Evolutionary conservation across 2,888 invertebrate species (phyloP).

Genomic region (Lasioglossum villosulum): DNA sequence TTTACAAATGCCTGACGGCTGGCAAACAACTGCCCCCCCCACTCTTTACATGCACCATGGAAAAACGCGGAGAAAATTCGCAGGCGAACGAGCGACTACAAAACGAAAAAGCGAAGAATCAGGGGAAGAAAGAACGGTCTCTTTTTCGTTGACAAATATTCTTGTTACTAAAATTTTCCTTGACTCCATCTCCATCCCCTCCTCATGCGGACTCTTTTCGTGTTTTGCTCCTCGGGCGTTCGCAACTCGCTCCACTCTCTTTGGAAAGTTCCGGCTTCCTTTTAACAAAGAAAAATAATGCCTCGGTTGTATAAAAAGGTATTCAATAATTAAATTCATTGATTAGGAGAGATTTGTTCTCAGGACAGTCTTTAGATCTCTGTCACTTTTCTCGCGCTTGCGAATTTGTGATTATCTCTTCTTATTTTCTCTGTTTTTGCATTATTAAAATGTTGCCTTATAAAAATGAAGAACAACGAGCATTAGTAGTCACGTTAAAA

Average conservation of each 20-base stretch:
- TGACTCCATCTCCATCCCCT: neutral
- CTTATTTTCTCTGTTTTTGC: no score
- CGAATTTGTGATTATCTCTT: no score
- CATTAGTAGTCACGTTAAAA: no score
- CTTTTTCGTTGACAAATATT: conserved; percentile 26
- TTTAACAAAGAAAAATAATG: neutral
- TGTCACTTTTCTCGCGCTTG: no score
- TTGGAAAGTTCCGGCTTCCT: neutral
- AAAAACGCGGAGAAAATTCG: conserved; percentile 21
- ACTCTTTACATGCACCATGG: neutral
- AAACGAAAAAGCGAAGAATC: neutral
- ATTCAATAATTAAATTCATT: neutral
- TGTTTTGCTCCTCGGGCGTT: no score
- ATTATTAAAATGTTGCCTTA: no score
- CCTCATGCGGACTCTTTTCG: neutral
- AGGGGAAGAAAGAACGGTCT: neutral
- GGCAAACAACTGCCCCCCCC: conserved; percentile 19
- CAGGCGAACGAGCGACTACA: neutral
- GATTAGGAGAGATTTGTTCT: no score
- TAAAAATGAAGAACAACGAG: no score
- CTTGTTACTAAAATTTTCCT: conserved; percentile 21
- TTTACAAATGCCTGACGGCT: conserved; percentile 22
- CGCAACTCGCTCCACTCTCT: no score
- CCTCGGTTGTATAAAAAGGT: neutral
- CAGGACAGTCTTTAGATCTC: no score